Percentiles rank a stretch among this genome's conserved stretches.
phyloP scores from a whole-genome alignment of 2,797 vertebrate species.

The Poecilia gillii region DNA sequence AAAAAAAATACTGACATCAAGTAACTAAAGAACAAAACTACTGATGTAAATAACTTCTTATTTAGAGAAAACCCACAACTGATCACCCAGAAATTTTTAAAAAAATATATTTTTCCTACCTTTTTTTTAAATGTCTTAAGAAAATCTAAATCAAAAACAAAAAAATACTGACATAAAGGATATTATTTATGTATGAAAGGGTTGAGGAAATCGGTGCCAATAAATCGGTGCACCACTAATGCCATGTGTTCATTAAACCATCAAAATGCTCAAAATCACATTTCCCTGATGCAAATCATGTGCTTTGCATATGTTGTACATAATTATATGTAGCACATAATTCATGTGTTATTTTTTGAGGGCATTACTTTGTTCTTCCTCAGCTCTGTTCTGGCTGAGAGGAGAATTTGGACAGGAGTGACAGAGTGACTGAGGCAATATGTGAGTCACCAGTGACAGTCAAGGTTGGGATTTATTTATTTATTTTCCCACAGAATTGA shows the following conservation, averaged over 20 bases:
- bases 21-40: too few species aligned
- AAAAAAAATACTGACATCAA: too few species aligned
- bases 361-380: not conserved
- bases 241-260: not conserved
- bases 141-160: too few species aligned
- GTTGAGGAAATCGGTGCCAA: too few species aligned
- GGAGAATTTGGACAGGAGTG: conserved; percentile 42
- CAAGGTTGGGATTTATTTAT: conserved; percentile 54
- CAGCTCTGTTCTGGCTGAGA: conserved; percentile 12
- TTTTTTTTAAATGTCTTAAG: too few species aligned
- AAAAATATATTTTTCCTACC: too few species aligned
- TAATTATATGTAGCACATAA: not conserved
- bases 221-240: too few species aligned
- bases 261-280: not conserved
- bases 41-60: too few species aligned
- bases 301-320: not conserved
- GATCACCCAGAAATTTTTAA: too few species aligned
- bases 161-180: too few species aligned
- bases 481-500: conserved; percentile 32
- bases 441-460: conserved; percentile 48
- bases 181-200: too few species aligned
- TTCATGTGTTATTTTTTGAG: not conserved
- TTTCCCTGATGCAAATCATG: not conserved
- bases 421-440: conserved; percentile 35
- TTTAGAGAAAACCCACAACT: too few species aligned